A percentile compares a stretch with the other conserved stretches of the same genome.
Evolutionary conservation across 2,113 vertebrate species (phyloP).

Genomic region (Hippolais icterina): DNA sequence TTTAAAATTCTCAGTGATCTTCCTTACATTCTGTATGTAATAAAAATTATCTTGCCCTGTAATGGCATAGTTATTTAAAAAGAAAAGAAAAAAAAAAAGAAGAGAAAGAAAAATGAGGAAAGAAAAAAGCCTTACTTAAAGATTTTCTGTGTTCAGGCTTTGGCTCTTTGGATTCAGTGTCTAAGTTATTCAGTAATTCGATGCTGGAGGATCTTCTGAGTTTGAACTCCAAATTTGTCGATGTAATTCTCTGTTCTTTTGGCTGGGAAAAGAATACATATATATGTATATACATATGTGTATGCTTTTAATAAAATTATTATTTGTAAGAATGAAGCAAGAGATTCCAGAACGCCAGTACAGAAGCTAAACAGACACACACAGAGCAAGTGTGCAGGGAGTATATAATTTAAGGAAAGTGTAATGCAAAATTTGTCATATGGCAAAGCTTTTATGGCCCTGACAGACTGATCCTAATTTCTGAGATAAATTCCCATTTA

Average conservation of each 20-base stretch:
- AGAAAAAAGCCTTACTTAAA: slow-evolving; percentile 77
- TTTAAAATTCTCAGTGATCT: slow-evolving; percentile 49
- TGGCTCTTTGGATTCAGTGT: slow-evolving; percentile 78
- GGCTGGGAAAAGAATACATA: slow-evolving; percentile 65
- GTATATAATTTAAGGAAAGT: slow-evolving; percentile 53
- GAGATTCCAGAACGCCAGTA: not conserved
- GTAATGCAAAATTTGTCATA: slow-evolving; percentile 49
- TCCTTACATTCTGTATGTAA: slow-evolving; percentile 15
- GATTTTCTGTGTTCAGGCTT: slow-evolving; percentile 85
- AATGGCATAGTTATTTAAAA: slow-evolving; percentile 31
- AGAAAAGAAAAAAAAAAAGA: not conserved
- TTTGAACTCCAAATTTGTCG: slow-evolving; percentile 68
- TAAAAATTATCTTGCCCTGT: slow-evolving; percentile 50
- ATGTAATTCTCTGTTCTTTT: slow-evolving; percentile 59
- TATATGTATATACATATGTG: not conserved
- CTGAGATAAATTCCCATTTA: slow-evolving; percentile 47
- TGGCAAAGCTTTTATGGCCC: slow-evolving; percentile 32
- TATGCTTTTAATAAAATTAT: slow-evolving; percentile 38
- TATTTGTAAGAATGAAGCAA: slow-evolving; percentile 8
- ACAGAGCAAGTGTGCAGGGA: slow-evolving; percentile 3
- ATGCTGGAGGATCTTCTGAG: slow-evolving; percentile 81
- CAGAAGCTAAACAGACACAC: slow-evolving; percentile 11
- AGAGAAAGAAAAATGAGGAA: slow-evolving; percentile 5
- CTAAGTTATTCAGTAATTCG: slow-evolving; percentile 77
- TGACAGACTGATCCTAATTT: slow-evolving; percentile 56